A percentile compares a stretch with the other conserved stretches of the same genome.
phyloP scores from a whole-genome alignment of 1,140 invertebrate genomes.

The Augochlora pura region DNA sequence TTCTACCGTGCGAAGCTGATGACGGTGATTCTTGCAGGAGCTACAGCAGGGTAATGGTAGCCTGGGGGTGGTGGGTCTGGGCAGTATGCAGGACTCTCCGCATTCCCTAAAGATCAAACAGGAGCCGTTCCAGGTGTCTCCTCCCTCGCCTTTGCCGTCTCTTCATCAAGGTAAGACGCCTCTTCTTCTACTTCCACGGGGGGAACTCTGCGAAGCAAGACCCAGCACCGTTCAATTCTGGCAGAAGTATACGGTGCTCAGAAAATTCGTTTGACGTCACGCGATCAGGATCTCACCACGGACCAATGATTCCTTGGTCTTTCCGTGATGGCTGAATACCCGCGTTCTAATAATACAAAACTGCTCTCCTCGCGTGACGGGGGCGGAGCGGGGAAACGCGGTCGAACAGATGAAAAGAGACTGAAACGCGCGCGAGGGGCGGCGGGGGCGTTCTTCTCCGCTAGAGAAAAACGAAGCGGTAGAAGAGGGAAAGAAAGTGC shows the following conservation, averaged over 20 bases:
- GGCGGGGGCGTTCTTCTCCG: neutral
- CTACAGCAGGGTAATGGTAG: constrained; percentile 72
- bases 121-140: constrained; percentile 72
- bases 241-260: neutral
- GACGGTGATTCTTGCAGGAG: constrained; percentile 61
- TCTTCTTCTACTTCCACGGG: too few species aligned
- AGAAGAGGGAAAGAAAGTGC: constrained; percentile 39
- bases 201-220: too few species aligned
- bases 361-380: constrained; percentile 20
- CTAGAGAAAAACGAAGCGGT: constrained; percentile 20
- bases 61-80: constrained; percentile 56
- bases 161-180: constrained; percentile 72
- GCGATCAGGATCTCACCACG: constrained; percentile 16
- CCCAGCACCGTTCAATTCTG: too few species aligned
- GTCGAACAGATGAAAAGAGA: constrained; percentile 1
- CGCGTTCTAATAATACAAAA: constrained; percentile 73
- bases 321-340: constrained; percentile 28
- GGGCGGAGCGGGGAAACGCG: neutral
- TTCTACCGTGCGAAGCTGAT: too few species aligned
- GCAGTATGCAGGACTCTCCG: constrained; percentile 64
- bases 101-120: constrained; percentile 74
- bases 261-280: constrained; percentile 28
- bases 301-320: constrained; percentile 15
- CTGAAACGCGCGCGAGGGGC: neutral
- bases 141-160: constrained; percentile 65